phyloP scores from a whole-genome alignment of 2,797 vertebrate species.

The Myotis myotis region DNA sequence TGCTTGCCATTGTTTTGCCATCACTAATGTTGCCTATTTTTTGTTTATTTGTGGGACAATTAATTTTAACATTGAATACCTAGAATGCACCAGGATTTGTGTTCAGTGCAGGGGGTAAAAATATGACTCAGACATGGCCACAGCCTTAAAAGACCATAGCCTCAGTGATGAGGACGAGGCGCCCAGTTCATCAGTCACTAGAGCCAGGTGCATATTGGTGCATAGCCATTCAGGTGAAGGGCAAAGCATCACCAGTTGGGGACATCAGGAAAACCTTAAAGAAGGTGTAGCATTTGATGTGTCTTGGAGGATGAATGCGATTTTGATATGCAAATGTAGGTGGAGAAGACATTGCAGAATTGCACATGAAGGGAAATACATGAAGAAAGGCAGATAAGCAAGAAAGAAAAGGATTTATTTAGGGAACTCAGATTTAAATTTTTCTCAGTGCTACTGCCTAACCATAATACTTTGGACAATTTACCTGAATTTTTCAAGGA shows the following conservation, averaged over 20 bases:
- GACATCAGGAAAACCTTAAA: not conserved
- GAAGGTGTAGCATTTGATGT: not conserved
- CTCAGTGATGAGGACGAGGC: not conserved
- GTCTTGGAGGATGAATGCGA: not conserved
- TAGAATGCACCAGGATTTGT: not conserved
- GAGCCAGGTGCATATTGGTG: not conserved
- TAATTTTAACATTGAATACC: not conserved
- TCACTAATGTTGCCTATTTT: not conserved
- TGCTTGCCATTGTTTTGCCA: not conserved
- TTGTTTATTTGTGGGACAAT: not conserved
- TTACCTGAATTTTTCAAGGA: constrained; percentile 32
- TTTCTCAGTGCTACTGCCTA: not conserved
- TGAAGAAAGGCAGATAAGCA: not conserved
- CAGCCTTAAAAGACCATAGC: not conserved
- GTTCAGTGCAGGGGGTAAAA: not conserved
- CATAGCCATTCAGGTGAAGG: not conserved
- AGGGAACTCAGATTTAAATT: not conserved
- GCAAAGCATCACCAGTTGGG: not conserved
- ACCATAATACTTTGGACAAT: not conserved
- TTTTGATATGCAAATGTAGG: not conserved
- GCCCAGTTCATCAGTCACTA: not conserved
- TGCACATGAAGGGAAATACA: not conserved
- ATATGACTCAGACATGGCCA: not conserved
- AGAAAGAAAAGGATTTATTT: not conserved
- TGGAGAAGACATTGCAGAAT: not conserved